These are phyloP conservation scores for Ochropacha duplaris DNA, from an alignment of 2,888 invertebrate genomes.

Conservation along the genomic window DNA sequence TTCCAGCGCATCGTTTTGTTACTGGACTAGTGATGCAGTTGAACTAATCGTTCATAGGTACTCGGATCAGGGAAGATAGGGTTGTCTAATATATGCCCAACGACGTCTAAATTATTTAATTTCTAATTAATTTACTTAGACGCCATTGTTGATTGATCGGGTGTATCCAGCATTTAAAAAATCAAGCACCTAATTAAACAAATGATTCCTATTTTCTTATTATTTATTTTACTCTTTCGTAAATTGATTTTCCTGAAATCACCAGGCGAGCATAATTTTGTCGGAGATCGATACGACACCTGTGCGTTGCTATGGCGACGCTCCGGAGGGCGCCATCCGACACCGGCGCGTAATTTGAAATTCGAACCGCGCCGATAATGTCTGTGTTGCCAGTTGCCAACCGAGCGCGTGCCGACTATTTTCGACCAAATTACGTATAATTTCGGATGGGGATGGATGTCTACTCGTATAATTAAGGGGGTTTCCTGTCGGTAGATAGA, in stretches of 20 bases:
- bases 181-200: too few species aligned
- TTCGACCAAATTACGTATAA: slow-evolving; percentile 66
- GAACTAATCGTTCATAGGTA: not conserved
- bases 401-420: slow-evolving; percentile 55
- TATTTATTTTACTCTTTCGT: not conserved
- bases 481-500: slow-evolving; percentile 25
- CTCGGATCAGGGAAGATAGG: not conserved
- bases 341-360: slow-evolving; percentile 81
- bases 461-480: slow-evolving; percentile 48
- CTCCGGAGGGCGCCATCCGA: slow-evolving; percentile 74
- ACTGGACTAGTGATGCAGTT: slow-evolving; percentile 1
- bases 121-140: too few species aligned
- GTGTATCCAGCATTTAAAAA: too few species aligned
- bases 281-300: slow-evolving; percentile 76
- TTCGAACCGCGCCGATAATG: slow-evolving; percentile 78
- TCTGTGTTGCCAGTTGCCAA: slow-evolving; percentile 58
- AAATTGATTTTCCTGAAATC: slow-evolving; percentile 15
- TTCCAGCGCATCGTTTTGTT: slow-evolving; percentile 15
- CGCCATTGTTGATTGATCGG: too few species aligned
- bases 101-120: too few species aligned
- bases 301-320: slow-evolving; percentile 75
- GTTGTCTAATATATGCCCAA: too few species aligned
- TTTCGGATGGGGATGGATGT: slow-evolving; percentile 61
- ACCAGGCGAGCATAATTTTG: slow-evolving; percentile 48
- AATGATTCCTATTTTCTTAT: not conserved